These are phyloP conservation scores for Microctenopoma lineatum DNA, from an alignment of 2,797 vertebrate species.

Conservation along the genomic window DNA sequence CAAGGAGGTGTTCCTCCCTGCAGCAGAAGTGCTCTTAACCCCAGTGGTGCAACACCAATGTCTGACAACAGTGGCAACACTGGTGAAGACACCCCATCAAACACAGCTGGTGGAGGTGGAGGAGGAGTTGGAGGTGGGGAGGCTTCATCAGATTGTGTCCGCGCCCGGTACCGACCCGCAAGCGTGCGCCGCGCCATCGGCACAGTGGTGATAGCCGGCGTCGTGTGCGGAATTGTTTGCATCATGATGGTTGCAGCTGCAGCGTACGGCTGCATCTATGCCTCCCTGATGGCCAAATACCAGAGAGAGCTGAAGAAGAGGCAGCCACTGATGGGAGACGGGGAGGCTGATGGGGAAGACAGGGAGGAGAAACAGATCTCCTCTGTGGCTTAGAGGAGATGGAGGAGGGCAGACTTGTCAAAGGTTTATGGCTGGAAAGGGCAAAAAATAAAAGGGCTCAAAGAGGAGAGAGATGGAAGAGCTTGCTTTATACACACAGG, in stretches of 20 bases:
- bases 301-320: slow-evolving; percentile 98
- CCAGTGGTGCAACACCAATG: slow-evolving; percentile 64
- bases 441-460: slow-evolving; percentile 71
- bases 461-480: slow-evolving; percentile 64
- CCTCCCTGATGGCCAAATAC: slow-evolving; percentile 98
- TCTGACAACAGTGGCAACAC: slow-evolving; percentile 60
- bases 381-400: slow-evolving; percentile 90
- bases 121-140: slow-evolving; percentile 59
- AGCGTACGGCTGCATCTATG: slow-evolving; percentile 97
- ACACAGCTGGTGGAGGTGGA: slow-evolving; percentile 43
- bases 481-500: slow-evolving; percentile 53
- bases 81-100: slow-evolving; percentile 59
- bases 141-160: slow-evolving; percentile 89
- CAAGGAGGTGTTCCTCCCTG: slow-evolving; percentile 78
- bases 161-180: slow-evolving; percentile 90
- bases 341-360: slow-evolving; percentile 84
- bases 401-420: slow-evolving; percentile 56
- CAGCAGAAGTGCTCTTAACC: slow-evolving; percentile 68
- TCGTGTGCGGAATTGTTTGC: slow-evolving; percentile 97
- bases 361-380: slow-evolving; percentile 97
- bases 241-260: slow-evolving; percentile 99
- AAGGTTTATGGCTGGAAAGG: slow-evolving; percentile 57
- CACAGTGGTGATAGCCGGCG: slow-evolving; percentile 96
- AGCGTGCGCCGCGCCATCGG: slow-evolving; percentile 96
- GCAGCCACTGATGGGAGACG: slow-evolving; percentile 96